Evolutionary conservation across 2,113 vertebrate species (phyloP).

Genomic region (Cyprinodon variegatus): DNA sequence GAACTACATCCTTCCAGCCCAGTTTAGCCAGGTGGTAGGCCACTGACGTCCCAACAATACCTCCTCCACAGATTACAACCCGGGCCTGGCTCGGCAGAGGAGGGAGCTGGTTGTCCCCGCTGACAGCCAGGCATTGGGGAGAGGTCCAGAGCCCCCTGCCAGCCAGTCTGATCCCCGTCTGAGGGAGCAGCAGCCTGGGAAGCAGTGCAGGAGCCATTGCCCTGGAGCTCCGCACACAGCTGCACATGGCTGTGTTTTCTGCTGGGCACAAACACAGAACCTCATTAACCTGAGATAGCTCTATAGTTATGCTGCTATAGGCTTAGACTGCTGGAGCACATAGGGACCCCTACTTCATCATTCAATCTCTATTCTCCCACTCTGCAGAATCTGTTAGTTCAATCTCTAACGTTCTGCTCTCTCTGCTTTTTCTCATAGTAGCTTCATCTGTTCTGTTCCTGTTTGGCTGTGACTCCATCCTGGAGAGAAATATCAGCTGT

Average conservation of each 20-base stretch:
- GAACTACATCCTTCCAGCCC: conserved; percentile 92
- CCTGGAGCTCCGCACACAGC: conserved; percentile 76
- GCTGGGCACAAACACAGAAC: background rate
- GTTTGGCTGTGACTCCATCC: too few relatives aligned
- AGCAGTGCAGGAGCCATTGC: conserved; percentile 79
- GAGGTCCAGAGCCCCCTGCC: conserved; percentile 67
- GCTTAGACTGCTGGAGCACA: too few relatives aligned
- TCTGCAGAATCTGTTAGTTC: too few relatives aligned
- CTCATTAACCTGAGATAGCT: too few relatives aligned
- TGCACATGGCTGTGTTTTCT: conserved; percentile 76
- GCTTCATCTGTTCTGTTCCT: too few relatives aligned
- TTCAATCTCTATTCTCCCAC: too few relatives aligned
- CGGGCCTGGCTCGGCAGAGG: conserved; percentile 86
- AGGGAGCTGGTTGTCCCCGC: conserved; percentile 60
- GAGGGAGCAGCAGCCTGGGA: conserved; percentile 77
- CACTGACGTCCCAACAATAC: conserved; percentile 92
- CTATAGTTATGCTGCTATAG: too few relatives aligned
- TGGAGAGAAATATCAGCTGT: too few relatives aligned
- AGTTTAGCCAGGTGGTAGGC: conserved; percentile 95
- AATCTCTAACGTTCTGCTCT: too few relatives aligned
- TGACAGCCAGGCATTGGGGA: conserved; percentile 48
- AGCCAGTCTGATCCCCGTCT: conserved; percentile 57
- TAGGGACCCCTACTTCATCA: too few relatives aligned
- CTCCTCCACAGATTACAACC: conserved; percentile 96
- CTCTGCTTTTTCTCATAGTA: too few relatives aligned